phyloP scores from a whole-genome alignment of 2,797 vertebrate genomes.

The Amblyraja radiata region DNA sequence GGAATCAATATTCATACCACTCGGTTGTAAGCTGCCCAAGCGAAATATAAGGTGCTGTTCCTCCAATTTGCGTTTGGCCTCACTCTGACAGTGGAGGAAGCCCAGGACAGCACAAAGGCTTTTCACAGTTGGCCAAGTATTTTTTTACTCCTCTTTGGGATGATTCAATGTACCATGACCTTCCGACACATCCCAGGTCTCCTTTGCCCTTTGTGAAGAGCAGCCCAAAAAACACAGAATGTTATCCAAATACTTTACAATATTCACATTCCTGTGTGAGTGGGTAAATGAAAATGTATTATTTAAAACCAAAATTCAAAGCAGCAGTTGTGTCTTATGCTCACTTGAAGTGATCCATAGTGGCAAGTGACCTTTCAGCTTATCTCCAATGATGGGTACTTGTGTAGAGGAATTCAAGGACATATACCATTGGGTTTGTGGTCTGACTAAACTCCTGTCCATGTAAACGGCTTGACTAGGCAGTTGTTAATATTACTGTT shows the following conservation, averaged over 20 bases:
- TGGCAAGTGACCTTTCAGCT: constrained; percentile 36
- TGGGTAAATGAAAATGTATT: background rate
- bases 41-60: no score
- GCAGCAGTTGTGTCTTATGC: background rate
- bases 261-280: background rate
- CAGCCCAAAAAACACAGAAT: background rate
- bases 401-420: background rate
- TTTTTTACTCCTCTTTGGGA: background rate
- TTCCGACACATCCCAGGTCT: background rate
- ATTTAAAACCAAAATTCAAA: background rate
- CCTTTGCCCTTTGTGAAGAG: background rate
- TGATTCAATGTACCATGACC: background rate
- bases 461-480: background rate
- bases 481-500: background rate
- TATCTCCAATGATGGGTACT: background rate
- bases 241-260: background rate
- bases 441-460: background rate
- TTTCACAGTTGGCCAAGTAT: background rate
- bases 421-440: background rate
- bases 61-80: no score
- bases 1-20: no score
- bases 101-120: background rate
- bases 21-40: no score
- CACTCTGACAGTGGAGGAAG: no score
- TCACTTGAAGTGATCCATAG: background rate